phyloP scores from a whole-genome alignment of 2,797 vertebrate genomes.

The Alauda arvensis region DNA sequence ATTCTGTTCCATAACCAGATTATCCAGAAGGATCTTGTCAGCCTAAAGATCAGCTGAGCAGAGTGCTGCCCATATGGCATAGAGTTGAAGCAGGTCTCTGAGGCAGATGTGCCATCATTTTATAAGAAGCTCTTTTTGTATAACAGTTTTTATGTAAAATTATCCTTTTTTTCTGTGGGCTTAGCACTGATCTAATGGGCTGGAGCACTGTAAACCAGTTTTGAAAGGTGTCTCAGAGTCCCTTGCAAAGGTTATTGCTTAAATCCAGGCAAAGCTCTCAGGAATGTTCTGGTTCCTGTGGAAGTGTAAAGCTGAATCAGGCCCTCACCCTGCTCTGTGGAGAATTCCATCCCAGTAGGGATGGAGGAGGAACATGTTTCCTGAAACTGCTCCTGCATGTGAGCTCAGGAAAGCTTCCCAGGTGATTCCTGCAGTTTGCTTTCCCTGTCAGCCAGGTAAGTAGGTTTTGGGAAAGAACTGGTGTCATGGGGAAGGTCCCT shows the following conservation, averaged over 20 bases:
- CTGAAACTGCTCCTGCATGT: not conserved
- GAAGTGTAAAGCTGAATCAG: not conserved
- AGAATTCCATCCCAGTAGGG: not conserved
- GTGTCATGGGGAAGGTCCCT: fast-evolving
- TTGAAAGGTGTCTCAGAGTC: not conserved
- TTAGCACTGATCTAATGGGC: not conserved
- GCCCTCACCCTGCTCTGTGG: not conserved
- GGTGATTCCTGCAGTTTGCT: not conserved
- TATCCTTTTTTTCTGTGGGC: not conserved
- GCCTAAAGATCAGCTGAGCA: not conserved
- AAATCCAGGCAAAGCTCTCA: not conserved
- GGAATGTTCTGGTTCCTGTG: not conserved
- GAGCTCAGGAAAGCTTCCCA: not conserved
- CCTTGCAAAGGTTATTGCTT: not conserved
- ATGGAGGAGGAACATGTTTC: not conserved
- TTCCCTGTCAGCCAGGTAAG: not conserved
- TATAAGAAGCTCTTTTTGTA: not conserved
- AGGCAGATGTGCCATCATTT: not conserved
- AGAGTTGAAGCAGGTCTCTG: not conserved
- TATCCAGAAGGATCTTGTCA: not conserved
- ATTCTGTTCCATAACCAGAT: not conserved
- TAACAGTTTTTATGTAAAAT: not conserved
- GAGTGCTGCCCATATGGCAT: not conserved
- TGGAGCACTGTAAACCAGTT: not conserved
- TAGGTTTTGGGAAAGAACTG: not conserved